Conservation (phyloP, 2,797 vertebrate genomes). For the Natrix natrix region DNA sequence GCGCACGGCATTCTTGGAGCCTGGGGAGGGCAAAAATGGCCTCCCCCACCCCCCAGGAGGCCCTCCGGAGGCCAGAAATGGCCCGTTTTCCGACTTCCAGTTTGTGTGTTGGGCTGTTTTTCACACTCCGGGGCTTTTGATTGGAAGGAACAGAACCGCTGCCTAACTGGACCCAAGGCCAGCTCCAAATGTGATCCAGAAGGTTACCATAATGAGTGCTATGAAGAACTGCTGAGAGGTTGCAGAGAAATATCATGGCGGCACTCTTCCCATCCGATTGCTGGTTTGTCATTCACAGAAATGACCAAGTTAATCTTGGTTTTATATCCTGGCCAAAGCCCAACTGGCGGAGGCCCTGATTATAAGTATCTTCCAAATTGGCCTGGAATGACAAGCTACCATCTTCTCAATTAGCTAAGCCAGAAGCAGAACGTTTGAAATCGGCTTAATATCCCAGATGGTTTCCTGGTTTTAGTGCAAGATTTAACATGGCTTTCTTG, state of each 20-base stretch:
- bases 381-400: background rate
- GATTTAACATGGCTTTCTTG: background rate
- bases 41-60: too few relatives aligned
- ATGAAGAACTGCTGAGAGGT: background rate
- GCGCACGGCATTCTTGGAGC: too few relatives aligned
- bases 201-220: background rate
- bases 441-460: background rate
- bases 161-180: background rate
- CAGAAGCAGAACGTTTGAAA: background rate
- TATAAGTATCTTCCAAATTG: background rate
- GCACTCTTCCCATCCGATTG: background rate
- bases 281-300: background rate
- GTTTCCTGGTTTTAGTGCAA: background rate
- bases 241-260: background rate
- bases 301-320: background rate
- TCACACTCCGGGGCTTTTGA: background rate
- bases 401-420: background rate
- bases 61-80: too few relatives aligned
- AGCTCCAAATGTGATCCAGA: background rate
- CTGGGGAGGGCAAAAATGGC: too few relatives aligned
- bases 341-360: background rate
- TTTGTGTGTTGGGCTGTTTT: too few relatives aligned
- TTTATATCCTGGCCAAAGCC: background rate
- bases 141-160: background rate
- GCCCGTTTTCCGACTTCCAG: too few relatives aligned